Base-by-base conservation (phyloP, 2,888 invertebrate genomes). In the Carcina quercana region DNA sequence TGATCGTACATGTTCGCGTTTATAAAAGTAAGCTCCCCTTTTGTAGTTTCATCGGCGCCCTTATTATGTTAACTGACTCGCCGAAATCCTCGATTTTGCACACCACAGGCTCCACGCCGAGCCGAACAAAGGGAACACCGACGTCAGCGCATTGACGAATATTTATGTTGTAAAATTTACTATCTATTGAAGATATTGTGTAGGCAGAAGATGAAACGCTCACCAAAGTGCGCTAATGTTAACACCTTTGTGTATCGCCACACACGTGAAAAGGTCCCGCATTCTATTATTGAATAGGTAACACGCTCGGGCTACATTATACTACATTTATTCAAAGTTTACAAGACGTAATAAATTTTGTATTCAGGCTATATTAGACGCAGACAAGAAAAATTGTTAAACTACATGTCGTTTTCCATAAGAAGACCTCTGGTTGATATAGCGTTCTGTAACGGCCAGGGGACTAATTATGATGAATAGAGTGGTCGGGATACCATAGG, bases 91-190 rank as follows among this genome's bases (percentile, higher is more conserved):
- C n/a, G 7, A 6, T 19, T 10, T 30, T 34, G 2, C 42, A 51
- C 40, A 35, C 34, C 39, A 42, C 45, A 47, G 50, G 51, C 57
- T 53, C 46, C 40, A 46, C 50, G 45, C 47, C 36, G 40, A 53
- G 56, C 53, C 59, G 49, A 47, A 59, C 70, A 73, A 74, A 68
- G 69, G 57, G 62, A 61, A 50, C 48, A 51, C 59, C 52, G 42
- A 59, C 64, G 63, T 59, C 65, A 63, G 57, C 52, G 57, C 61
- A 69, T 68, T 70, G 69, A 71, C 67, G 70, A 65, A 68, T 72
- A 71, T 72, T 71, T 69, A 70, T 67, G 63, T 64, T 60, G 62
- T 60, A 66, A 70, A 71, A 64, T 66, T 55, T 50, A 56, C 51
- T 61, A 60, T 28, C 22, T 25, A 28, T 28, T 32, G 33, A 22